phyloP scores from a whole-genome alignment of 2,113 vertebrate species.

The Aldabrachelys gigantea region DNA sequence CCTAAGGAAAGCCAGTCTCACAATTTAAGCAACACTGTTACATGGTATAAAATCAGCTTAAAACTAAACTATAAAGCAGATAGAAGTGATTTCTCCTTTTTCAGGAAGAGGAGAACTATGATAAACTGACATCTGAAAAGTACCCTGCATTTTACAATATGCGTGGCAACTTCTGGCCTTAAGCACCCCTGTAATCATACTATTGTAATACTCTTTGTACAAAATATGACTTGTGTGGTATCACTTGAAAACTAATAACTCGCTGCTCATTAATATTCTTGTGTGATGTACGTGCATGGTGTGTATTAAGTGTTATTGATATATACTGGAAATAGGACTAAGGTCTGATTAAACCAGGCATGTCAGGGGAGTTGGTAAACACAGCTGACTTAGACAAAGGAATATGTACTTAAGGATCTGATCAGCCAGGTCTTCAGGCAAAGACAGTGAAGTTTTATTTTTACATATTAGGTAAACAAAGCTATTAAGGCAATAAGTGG shows the following conservation, averaged over 20 bases:
- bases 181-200: too few relatives aligned
- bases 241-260: not conserved
- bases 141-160: not conserved
- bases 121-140: not conserved
- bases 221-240: not conserved
- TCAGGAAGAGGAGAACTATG: not conserved
- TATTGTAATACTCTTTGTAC: not conserved
- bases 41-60: not conserved
- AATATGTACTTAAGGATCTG: too few relatives aligned
- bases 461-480: not conserved
- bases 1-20: not conserved
- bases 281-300: not conserved
- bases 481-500: too few relatives aligned
- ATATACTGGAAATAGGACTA: not conserved
- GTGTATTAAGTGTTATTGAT: not conserved
- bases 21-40: not conserved
- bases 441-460: not conserved
- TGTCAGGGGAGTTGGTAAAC: not conserved
- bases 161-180: not conserved
- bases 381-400: too few relatives aligned
- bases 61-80: not conserved
- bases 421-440: too few relatives aligned
- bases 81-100: not conserved
- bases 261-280: not conserved
- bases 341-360: not conserved